phyloP scores from a whole-genome alignment of 2,113 vertebrate species.

The Strix aluco region DNA sequence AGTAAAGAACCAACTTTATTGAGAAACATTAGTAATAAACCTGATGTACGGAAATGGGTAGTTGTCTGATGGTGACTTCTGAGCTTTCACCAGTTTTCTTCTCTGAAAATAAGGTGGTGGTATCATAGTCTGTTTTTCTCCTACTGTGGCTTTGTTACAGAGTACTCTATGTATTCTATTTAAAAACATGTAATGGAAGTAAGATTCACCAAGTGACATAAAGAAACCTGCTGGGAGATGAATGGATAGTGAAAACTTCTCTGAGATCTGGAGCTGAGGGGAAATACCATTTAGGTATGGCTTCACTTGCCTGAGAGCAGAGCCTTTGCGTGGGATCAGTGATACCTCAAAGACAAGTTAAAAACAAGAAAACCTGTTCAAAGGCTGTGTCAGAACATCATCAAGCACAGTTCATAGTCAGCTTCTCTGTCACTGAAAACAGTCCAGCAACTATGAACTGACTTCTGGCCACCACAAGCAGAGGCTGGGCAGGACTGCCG shows the following conservation, averaged over 20 bases:
- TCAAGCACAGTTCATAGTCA: background rate
- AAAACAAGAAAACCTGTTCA: background rate
- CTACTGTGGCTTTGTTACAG: background rate
- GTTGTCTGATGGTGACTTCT: background rate
- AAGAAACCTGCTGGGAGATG: background rate
- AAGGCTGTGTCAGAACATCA: background rate
- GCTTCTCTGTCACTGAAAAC: background rate
- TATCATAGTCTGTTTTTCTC: background rate
- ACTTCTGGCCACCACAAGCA: fast-evolving
- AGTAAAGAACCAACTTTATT: background rate
- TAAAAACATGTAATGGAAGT: background rate
- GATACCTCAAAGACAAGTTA: background rate
- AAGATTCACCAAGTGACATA: background rate
- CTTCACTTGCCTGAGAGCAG: background rate
- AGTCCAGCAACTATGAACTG: background rate
- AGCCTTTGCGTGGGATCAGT: background rate
- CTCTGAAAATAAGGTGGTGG: background rate
- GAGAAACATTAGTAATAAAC: background rate
- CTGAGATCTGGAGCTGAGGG: background rate
- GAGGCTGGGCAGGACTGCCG: fast-evolving
- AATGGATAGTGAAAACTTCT: background rate
- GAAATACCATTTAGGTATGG: background rate
- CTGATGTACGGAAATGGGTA: background rate
- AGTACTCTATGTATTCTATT: background rate
- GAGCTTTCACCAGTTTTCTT: background rate